Evolutionary conservation across 2,797 vertebrate species (phyloP), one percentile per base, ranked within the genome.

Genomic region (Simalia tracyae): DNA sequence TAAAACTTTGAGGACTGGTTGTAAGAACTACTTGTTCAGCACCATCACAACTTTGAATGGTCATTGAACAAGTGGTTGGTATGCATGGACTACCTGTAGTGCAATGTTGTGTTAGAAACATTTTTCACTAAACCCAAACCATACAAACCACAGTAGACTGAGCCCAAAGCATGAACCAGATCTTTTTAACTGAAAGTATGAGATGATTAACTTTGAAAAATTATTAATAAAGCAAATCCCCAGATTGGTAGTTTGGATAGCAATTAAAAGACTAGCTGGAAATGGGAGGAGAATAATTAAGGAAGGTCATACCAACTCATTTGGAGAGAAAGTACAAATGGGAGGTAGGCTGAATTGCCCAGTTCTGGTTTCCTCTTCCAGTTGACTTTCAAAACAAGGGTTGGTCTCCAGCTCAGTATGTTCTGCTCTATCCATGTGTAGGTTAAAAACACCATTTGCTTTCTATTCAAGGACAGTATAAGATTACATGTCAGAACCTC

Each of bases 401-500:
- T 76, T 91, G 61, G 59, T 84, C 90, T 95, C 91, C 87, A 95
- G 87, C 56, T 91, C 95, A 93, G 90, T 94, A 61, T 5, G 28
- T 64, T 92, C 89, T 91, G 88, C 94, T 95, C 87, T 86, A 63
- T 66, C 93, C 92, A 19, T 2, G 59, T 87, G 76, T 89, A 92
- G 89, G 93, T 90, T 92, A 92, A 92, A 87, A 92, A 86, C 0
- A 6, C 19, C 1, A 2, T 90, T 68, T 31, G 0, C 31, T 88
- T 94, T 95, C 94, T 93, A 96, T 95, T 94, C 94, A 91, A 94
- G 50, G 26, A 91, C 88, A 81, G 91, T 92, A 94, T 90, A 92
- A 92, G 92, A 94, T 94, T 42, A 42, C 42, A 42, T 42, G 42
- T 42, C 42, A 42, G 42, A 42, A 42, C 42, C 42, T 42, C 42